Evolutionary conservation across 2,113 vertebrate species (phyloP).

Genomic region (Microcebus murinus): DNA sequence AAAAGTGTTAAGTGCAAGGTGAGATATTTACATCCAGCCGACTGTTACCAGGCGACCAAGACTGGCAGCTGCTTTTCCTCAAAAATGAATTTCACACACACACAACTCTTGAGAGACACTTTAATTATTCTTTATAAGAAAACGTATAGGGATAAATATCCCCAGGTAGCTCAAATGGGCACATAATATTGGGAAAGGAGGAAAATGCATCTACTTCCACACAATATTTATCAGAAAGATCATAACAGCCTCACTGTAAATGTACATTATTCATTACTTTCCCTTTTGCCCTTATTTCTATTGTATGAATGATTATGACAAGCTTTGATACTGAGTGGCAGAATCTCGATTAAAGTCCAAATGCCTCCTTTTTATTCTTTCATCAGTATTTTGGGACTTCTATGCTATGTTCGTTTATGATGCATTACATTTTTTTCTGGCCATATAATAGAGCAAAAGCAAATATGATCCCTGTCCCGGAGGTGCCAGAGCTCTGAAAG

Average conservation of each 20-base stretch:
- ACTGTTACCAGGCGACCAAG: neutral
- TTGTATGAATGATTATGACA: neutral
- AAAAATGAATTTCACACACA: conserved; percentile 28
- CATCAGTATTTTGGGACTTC: neutral
- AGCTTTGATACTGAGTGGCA: neutral
- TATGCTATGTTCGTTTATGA: neutral
- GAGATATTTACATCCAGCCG: neutral
- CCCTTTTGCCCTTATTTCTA: neutral
- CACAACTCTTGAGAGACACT: neutral
- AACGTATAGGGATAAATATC: conserved; percentile 35
- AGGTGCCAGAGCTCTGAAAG: neutral
- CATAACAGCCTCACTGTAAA: neutral
- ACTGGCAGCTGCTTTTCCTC: neutral
- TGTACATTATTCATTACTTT: neutral
- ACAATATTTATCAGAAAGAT: conserved; percentile 1
- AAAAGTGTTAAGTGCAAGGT: neutral
- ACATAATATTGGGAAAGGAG: conserved; percentile 9
- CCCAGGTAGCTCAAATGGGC: neutral
- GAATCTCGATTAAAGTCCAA: neutral
- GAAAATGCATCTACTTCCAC: conserved; percentile 6
- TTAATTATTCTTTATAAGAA: conserved; percentile 50
- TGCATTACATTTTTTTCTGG: neutral
- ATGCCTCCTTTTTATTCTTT: neutral
- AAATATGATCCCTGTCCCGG: neutral
- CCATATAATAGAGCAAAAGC: neutral